Percentiles rank a stretch among this genome's conserved stretches.
Evolutionary conservation across 2,797 vertebrate genomes (phyloP).

Genomic region (Chelmon rostratus): DNA sequence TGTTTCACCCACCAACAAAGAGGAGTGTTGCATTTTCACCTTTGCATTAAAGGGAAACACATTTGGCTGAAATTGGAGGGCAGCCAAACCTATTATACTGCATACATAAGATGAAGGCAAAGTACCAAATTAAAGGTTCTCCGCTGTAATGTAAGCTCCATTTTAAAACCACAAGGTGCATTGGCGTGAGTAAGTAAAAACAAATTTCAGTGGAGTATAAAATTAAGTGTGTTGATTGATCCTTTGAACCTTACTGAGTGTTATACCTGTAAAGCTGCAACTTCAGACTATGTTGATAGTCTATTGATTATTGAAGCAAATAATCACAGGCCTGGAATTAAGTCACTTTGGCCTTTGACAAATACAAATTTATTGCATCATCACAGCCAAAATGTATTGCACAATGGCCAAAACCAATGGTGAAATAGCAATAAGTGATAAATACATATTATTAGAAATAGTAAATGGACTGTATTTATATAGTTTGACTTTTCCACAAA

Average conservation of each 20-base stretch:
- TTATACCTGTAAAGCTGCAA: too few relatives aligned
- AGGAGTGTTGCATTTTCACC: slow-evolving; percentile 22
- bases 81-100: slow-evolving; percentile 29
- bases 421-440: too few relatives aligned
- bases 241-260: background rate
- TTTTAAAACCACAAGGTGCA: slow-evolving; percentile 28
- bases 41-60: slow-evolving; percentile 28
- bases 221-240: slow-evolving; percentile 25
- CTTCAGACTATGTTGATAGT: background rate
- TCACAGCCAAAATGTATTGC: too few relatives aligned
- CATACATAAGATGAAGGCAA: slow-evolving; percentile 34
- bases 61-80: slow-evolving; percentile 40
- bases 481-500: too few relatives aligned
- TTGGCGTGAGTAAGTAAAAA: slow-evolving; percentile 27
- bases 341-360: too few relatives aligned
- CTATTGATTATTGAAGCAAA: too few relatives aligned
- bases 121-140: slow-evolving; percentile 49
- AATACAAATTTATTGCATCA: too few relatives aligned
- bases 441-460: too few relatives aligned
- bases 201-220: slow-evolving; percentile 20
- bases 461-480: too few relatives aligned
- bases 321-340: too few relatives aligned
- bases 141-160: slow-evolving; percentile 26
- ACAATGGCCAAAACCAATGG: too few relatives aligned
- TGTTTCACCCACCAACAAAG: slow-evolving; percentile 25